A percentile compares a stretch with the other conserved stretches of the same genome.
Evolutionary conservation across 2,888 invertebrate genomes (phyloP).

Genomic region (Podabrus alpinus): DNA sequence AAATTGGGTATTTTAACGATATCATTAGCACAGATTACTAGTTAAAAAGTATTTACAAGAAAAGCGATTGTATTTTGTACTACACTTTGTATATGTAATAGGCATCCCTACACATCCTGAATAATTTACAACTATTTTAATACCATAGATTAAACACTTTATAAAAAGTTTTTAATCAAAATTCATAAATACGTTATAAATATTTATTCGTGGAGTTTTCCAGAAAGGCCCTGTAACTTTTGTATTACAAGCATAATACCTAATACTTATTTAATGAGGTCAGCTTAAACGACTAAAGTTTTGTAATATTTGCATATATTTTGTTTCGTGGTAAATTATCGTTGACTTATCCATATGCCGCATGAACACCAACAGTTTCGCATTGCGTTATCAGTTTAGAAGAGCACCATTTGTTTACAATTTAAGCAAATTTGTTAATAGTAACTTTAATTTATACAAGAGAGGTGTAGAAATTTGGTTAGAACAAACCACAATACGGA

Average conservation of each 20-base stretch:
- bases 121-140: background rate
- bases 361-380: slow-evolving; percentile 6
- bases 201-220: background rate
- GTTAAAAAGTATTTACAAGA: background rate
- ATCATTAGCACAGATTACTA: background rate
- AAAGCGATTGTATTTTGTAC: background rate
- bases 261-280: slow-evolving; percentile 23
- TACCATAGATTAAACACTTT: background rate
- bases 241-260: slow-evolving; percentile 16
- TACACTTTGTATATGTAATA: background rate
- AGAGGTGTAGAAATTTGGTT: slow-evolving; percentile 7
- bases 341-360: background rate
- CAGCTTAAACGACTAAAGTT: slow-evolving; percentile 14
- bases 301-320: slow-evolving; percentile 1
- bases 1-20: background rate
- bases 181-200: background rate
- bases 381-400: slow-evolving; percentile 9
- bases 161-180: background rate
- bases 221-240: slow-evolving; percentile 15
- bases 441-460: slow-evolving; percentile 10
- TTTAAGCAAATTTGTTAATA: slow-evolving; percentile 16
- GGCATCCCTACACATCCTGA: background rate
- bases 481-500: background rate
- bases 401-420: slow-evolving; percentile 12
- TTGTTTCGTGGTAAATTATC: background rate